Evolutionary conservation across 2,113 vertebrate species (phyloP).

Genomic region (Oceanodroma tethys): DNA sequence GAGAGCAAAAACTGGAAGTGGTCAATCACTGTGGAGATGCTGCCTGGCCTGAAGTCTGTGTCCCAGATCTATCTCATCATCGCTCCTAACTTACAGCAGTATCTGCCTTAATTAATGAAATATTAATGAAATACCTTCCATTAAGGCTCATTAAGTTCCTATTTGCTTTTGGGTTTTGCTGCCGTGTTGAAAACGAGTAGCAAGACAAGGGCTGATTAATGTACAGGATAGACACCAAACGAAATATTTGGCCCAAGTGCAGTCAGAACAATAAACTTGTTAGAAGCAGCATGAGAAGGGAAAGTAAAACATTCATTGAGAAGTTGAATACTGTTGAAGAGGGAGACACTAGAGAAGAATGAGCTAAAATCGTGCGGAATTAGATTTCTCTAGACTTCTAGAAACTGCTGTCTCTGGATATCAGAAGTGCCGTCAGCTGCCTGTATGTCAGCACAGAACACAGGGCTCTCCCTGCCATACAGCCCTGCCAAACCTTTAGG

Average conservation of each 20-base stretch:
- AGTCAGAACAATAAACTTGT: not conserved
- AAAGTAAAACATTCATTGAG: not conserved
- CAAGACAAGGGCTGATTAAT: fast-evolving
- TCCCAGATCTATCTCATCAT: not conserved
- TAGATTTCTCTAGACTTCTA: not conserved
- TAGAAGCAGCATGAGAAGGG: not conserved
- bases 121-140: not conserved
- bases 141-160: not conserved
- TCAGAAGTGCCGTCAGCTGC: not conserved
- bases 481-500: not conserved
- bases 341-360: not conserved
- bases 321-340: not conserved
- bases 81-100: not conserved
- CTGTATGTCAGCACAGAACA: not conserved
- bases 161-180: not conserved
- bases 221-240: fast-evolving
- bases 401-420: not conserved
- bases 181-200: not conserved
- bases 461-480: not conserved
- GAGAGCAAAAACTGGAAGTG: not conserved
- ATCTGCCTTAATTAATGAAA: not conserved
- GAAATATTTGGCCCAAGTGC: too few species aligned
- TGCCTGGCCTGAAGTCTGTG: not conserved
- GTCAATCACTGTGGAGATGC: fast-evolving
- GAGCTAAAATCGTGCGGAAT: not conserved